A percentile compares a stretch with the other conserved stretches of the same genome.
phyloP scores from a whole-genome alignment of 2,113 vertebrate species.

The Petroica traversi region DNA sequence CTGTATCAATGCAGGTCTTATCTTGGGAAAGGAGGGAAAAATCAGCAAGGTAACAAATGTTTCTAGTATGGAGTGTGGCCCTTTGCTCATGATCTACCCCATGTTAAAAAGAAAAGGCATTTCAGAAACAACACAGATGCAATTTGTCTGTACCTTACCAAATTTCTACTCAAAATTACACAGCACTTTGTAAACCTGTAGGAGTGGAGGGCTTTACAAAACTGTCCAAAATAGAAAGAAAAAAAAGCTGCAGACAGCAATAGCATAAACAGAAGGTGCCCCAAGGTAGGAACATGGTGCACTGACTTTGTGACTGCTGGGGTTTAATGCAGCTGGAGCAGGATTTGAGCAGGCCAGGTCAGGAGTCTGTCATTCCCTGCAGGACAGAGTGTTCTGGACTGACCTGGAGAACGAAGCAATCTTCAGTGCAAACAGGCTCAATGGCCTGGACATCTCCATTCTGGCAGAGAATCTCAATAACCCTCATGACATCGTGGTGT shows the following conservation, averaged over 20 bases:
- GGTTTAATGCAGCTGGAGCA: not conserved
- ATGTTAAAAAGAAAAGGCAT: not conserved
- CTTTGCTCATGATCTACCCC: not conserved
- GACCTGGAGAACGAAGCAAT: conserved; percentile 94
- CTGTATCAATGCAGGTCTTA: not conserved
- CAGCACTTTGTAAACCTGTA: not conserved
- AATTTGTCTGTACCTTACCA: not conserved
- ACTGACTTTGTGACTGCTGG: not conserved
- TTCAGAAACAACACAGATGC: not conserved
- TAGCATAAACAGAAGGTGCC: not conserved
- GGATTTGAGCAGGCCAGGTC: not conserved
- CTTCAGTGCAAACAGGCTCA: conserved; percentile 92
- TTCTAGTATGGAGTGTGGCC: not conserved
- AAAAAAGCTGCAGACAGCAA: not conserved
- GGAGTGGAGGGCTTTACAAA: not conserved
- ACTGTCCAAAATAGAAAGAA: not conserved
- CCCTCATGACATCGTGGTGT: conserved; percentile 93
- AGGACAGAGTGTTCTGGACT: conserved; percentile 97
- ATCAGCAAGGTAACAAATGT: not conserved
- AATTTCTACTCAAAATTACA: not conserved
- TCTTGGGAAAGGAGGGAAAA: not conserved
- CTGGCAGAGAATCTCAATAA: conserved; percentile 94
- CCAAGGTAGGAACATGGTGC: not conserved
- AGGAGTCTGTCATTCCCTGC: conserved; percentile 14
- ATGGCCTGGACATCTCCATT: conserved; percentile 82